Evolutionary conservation across 2,888 invertebrate genomes (phyloP), one percentile per base, ranked within the genome.

Genomic region (Drosophila rubida): DNA sequence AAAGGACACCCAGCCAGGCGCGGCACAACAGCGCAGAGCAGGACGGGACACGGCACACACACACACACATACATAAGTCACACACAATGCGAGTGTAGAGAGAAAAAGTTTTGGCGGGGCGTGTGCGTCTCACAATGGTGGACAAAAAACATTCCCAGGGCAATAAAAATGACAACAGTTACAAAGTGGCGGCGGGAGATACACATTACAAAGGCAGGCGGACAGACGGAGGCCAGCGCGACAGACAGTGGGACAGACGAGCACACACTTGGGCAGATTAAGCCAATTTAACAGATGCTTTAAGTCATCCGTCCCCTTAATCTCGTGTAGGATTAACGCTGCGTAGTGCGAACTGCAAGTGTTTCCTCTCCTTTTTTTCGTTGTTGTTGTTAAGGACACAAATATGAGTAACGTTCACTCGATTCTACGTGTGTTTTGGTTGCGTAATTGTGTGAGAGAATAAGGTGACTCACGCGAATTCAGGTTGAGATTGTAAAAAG

Each of bases 241-340:
- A 44, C 14, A 46, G 55, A 44, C 41, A 19, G 11, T 19, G n/a
- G 22, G 55, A 55, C 61, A 59, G 54, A 68, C 58, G 44, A 49
- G 50, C 74, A 58, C 85, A 78, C 60, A 65, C 65, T 62, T 60
- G 72, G 63, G 63, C 66, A 75, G 88, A 87, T 88, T 88, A 88
- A 85, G 87, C 84, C 87, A 88, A 88, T 85, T 85, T 88, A 85
- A 87, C 84, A 87, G 89, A 85, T 82, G 88, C 84, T 88, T 85
- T 78, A 88, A 85, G 88, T 88, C 87, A 85, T 71, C 58, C 79
- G 51, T 73, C 50, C 27, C 80, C 85, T 69, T 81, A 84, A 85
- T 83, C 82, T 69, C 80, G 71, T 75, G 78, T 75, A 45, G 88
- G 82, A 83, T 88, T 88, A 83, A 68, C 77, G 68, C 67, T 57